Evolutionary conservation across 1,140 invertebrate species (phyloP), one percentile per base, ranked within the genome.

Genomic region (Proctacanthus coquilletti): DNA sequence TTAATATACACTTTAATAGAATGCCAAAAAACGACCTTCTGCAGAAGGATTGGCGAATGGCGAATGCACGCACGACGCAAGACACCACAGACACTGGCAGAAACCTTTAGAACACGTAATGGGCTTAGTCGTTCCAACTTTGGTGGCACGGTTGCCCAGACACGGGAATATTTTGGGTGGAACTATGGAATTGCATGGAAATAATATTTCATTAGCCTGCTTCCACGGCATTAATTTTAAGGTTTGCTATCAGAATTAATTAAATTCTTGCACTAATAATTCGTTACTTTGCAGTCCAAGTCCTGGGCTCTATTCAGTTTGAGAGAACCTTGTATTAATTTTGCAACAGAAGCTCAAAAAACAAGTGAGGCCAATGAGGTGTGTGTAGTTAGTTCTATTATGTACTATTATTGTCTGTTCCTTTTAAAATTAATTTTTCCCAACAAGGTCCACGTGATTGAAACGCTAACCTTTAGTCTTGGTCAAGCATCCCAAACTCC

Each of bases 171-270:
- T 95, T 10, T 65, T 96, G 1, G 92, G 92, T 13, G 91, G 92
- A 19, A 87, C 83, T n/a, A 83, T 91, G 69, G 84, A 91, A 52
- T 65, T 95, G 11, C 81, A 86, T 45, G 80, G 80, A 15, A 85
- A 80, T 19, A 89, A 93, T 55, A 87, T 98, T 27, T 93, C 89
- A 10, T 65, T 98, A 23, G 92, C 89, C 5, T 96, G 92, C 61
- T 98, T 96, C 67, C 89, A 96, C 62, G 93, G 92, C 4, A 88
- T 94, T 49, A 96, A 95, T 62, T 94, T 97, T 61, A 91, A 91
- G 45, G 81, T 40, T 21, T 9, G 15, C 5, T 32, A 32, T 32
- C 15, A 32, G 13, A 17, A 32, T 13, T 5, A 21, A 35, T 20
- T 11, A 35, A 35, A 8, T 3, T 19, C 3, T 21, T 21, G 10